These are phyloP conservation scores for Holothuria scabra DNA, from an alignment of 53 echinoderm and acorn worm species.

Conservation along the genomic window DNA sequence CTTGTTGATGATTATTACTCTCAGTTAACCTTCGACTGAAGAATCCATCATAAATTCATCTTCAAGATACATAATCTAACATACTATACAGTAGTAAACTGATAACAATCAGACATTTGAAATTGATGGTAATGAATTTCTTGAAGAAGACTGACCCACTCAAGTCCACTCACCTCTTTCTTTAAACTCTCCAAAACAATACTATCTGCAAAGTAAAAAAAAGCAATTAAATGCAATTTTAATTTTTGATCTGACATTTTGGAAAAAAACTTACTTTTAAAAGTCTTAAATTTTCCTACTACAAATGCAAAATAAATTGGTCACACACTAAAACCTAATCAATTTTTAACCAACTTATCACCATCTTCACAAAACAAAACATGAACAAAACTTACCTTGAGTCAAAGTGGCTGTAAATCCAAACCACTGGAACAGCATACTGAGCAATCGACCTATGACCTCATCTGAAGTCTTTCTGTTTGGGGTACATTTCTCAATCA, in stretches of 20 bases:
- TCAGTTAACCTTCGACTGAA: too few relatives aligned
- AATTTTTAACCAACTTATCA: too few relatives aligned
- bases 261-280: neutral
- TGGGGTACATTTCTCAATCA: constrained; percentile 95
- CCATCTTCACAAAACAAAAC: too few relatives aligned
- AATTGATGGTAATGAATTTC: too few relatives aligned
- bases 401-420: constrained; percentile 85
- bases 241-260: neutral
- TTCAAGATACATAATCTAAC: too few relatives aligned
- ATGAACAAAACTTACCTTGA: constrained; percentile 59
- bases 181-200: constrained; percentile 79
- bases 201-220: constrained; percentile 61
- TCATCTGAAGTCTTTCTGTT: constrained; percentile 81
- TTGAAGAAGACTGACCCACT: too few relatives aligned
- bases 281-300: too few relatives aligned
- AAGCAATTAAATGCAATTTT: neutral
- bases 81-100: too few relatives aligned
- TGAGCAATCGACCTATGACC: constrained; percentile 87
- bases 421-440: constrained; percentile 99
- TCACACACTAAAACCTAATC: too few relatives aligned
- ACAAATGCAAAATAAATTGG: too few relatives aligned
- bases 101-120: too few relatives aligned
- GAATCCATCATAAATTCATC: too few relatives aligned
- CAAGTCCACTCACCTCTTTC: constrained; percentile 68
- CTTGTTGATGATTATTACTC: neutral